phyloP scores from a whole-genome alignment of 2,113 vertebrate genomes.

The Boleophthalmus pectinirostris region DNA sequence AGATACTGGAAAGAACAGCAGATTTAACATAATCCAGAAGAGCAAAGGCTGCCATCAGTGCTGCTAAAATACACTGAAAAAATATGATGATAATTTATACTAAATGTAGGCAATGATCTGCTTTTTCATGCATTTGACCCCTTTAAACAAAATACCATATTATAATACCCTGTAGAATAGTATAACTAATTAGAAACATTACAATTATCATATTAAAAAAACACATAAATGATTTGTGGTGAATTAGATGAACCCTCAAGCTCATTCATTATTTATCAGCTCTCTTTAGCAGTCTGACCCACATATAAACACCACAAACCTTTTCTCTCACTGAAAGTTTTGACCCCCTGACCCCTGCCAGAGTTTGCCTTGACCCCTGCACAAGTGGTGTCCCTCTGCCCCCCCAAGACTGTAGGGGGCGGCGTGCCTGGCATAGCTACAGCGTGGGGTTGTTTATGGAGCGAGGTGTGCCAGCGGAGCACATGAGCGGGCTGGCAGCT shows the following conservation, averaged over 20 bases:
- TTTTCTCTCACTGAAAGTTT: slow-evolving; percentile 41
- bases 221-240: no score
- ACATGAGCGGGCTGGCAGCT: slow-evolving; percentile 59
- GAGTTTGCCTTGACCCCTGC: slow-evolving; percentile 53
- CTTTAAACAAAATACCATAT: no score
- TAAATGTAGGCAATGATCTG: background rate
- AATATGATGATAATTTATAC: background rate
- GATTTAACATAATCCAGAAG: slow-evolving; percentile 7
- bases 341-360: slow-evolving; percentile 47
- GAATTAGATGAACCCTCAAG: background rate
- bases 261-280: background rate
- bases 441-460: slow-evolving; percentile 63
- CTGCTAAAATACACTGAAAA: background rate
- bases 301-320: slow-evolving; percentile 3
- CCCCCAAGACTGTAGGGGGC: slow-evolving; percentile 7
- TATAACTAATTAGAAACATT: no score
- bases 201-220: no score
- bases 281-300: background rate
- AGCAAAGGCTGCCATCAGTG: background rate
- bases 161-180: no score
- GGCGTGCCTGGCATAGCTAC: slow-evolving; percentile 55
- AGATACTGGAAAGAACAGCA: slow-evolving; percentile 13
- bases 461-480: slow-evolving; percentile 56
- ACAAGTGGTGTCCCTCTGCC: slow-evolving; percentile 55
- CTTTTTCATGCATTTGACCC: no score